phyloP scores from a whole-genome alignment of 2,888 invertebrate genomes.

The Stramonita haemastoma region DNA sequence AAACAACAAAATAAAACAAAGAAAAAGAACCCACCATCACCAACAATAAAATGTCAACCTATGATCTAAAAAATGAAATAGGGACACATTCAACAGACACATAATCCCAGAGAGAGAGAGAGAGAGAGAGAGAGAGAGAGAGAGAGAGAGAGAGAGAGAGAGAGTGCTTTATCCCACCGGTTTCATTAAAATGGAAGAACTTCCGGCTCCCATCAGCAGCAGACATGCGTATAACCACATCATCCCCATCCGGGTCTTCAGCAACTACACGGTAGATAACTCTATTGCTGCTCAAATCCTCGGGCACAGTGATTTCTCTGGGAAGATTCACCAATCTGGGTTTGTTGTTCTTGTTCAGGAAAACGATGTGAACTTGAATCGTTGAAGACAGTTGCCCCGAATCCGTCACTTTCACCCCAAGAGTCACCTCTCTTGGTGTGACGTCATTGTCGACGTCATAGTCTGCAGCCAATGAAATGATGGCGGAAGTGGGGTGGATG shows the following conservation, averaged over 20 bases:
- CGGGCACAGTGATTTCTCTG: constrained; percentile 11
- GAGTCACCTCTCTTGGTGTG: background rate
- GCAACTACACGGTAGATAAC: constrained; percentile 20
- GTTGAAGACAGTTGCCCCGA: background rate
- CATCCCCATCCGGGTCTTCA: constrained; percentile 24
- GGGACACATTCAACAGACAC: too few species aligned
- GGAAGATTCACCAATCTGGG: constrained; percentile 8
- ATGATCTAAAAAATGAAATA: too few species aligned
- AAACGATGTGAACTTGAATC: background rate
- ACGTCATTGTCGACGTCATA: constrained; percentile 16
- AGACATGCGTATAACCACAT: constrained; percentile 12
- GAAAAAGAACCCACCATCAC: too few species aligned
- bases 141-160: background rate
- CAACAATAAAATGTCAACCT: too few species aligned
- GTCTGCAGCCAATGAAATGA: background rate
- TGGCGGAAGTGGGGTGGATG: background rate
- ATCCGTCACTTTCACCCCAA: background rate
- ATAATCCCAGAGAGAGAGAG: too few species aligned
- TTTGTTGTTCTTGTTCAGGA: background rate
- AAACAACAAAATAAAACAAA: too few species aligned
- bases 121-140: too few species aligned
- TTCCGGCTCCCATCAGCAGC: background rate
- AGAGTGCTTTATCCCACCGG: background rate
- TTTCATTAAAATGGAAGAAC: background rate
- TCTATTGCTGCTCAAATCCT: background rate